A percentile compares a stretch with the other conserved stretches of the same genome.
Evolutionary conservation across 2,888 invertebrate species (phyloP).

Genomic region (Xanthostigma xanthostigma): DNA sequence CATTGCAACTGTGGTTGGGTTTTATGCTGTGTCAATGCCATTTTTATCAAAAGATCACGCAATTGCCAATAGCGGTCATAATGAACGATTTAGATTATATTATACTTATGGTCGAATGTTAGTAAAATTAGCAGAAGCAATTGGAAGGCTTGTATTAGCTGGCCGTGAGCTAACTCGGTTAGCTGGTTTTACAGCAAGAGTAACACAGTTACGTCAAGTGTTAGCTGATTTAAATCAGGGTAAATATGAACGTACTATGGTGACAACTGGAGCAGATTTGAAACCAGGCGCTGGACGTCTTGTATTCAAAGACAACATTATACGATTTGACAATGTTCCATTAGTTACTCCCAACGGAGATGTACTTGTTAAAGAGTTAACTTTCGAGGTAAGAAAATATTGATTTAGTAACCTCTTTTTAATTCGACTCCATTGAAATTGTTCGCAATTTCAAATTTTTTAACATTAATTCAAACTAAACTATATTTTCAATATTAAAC

Average conservation of each 20-base stretch:
- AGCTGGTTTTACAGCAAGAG: constrained; percentile 86
- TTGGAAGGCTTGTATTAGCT: constrained; percentile 86
- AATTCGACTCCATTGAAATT: neutral
- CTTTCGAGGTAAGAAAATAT: constrained; percentile 60
- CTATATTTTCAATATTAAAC: too few species aligned
- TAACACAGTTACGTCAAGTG: constrained; percentile 77
- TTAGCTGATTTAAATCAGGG: constrained; percentile 71
- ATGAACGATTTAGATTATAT: constrained; percentile 67
- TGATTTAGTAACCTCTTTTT: neutral
- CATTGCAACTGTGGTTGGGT: constrained; percentile 90
- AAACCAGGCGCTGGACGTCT: constrained; percentile 64
- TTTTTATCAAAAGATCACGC: constrained; percentile 70
- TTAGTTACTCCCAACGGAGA: constrained; percentile 97
- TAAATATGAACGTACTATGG: constrained; percentile 52
- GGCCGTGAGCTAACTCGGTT: constrained; percentile 88
- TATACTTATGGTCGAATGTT: constrained; percentile 95
- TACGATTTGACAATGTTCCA: constrained; percentile 84
- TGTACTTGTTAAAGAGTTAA: constrained; percentile 73
- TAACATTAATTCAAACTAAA: too few species aligned
- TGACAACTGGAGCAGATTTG: constrained; percentile 28
- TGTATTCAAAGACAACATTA: constrained; percentile 73
- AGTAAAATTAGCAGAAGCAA: constrained; percentile 91
- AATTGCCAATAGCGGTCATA: constrained; percentile 48
- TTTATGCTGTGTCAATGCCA: constrained; percentile 86
- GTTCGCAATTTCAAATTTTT: too few species aligned